A percentile compares a stretch with the other conserved stretches of the same genome.
Evolutionary conservation across 2,113 vertebrate species (phyloP).

Genomic region (Pangasianodon gigas): DNA sequence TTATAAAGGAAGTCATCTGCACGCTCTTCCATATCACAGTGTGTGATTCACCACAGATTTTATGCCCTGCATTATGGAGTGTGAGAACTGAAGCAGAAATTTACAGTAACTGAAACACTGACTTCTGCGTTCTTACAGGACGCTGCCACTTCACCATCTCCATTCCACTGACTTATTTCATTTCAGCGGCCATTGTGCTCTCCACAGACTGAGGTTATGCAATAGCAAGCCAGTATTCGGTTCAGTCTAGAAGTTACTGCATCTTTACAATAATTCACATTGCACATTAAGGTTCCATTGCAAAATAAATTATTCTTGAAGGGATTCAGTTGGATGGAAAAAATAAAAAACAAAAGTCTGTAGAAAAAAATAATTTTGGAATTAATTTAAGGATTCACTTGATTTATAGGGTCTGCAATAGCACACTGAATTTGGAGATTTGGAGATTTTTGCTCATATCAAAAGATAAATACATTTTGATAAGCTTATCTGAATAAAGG

Average conservation of each 20-base stretch:
- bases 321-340: neutral
- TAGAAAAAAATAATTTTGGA: no score
- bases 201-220: constrained; percentile 4
- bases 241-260: neutral
- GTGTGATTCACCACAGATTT: constrained; percentile 25
- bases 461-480: neutral
- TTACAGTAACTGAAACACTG: constrained; percentile 33
- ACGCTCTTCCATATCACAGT: constrained; percentile 31
- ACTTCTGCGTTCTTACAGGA: constrained; percentile 36
- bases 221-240: neutral
- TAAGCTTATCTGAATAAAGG: no score
- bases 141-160: constrained; percentile 13
- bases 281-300: neutral
- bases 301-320: neutral
- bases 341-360: neutral
- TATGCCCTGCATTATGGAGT: neutral
- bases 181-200: neutral
- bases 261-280: neutral
- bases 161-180: constrained; percentile 32
- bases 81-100: constrained; percentile 14
- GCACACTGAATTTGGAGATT: neutral
- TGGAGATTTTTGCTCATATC: neutral
- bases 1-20: constrained; percentile 32
- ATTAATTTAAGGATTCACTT: neutral
- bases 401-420: neutral